Evolutionary conservation across 2,797 vertebrate genomes (phyloP).

Genomic region (Catamblyrhynchus diadema): DNA sequence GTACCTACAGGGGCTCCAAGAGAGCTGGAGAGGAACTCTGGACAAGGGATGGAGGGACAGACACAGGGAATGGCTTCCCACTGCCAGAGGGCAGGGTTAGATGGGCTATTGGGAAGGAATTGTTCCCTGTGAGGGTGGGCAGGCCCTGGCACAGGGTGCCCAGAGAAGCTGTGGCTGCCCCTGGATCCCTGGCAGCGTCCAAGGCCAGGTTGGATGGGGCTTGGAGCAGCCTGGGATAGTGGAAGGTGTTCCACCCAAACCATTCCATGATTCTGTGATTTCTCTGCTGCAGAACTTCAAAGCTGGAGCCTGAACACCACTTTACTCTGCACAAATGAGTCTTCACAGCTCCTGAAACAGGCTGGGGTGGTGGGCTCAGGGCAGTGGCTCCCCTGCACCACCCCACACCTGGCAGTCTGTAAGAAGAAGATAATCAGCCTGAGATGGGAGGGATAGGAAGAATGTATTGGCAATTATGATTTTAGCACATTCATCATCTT

Average conservation of each 20-base stretch:
- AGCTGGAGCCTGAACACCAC: background rate
- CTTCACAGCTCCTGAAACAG: background rate
- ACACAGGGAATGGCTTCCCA: background rate
- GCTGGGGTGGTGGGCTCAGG: background rate
- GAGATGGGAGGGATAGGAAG: background rate
- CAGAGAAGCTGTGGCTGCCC: background rate
- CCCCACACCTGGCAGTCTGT: rapidly evolving
- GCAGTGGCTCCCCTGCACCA: background rate
- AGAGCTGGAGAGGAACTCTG: background rate
- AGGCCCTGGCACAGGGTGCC: background rate
- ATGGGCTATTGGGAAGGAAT: background rate
- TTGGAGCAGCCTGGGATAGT: rapidly evolving
- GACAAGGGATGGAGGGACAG: background rate
- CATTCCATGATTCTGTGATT: background rate
- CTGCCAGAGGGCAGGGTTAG: background rate
- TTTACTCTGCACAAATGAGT: background rate
- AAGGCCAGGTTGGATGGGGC: rapidly evolving
- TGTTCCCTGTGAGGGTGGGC: rapidly evolving
- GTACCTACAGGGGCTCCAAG: background rate
- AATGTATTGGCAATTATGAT: background rate
- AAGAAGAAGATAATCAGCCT: background rate
- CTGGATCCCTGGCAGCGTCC: background rate
- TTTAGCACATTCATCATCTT: background rate
- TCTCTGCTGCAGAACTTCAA: background rate
- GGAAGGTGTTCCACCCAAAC: background rate